Base-by-base conservation (phyloP, 2,797 vertebrate genomes). In the Serranus cabrilla region DNA sequence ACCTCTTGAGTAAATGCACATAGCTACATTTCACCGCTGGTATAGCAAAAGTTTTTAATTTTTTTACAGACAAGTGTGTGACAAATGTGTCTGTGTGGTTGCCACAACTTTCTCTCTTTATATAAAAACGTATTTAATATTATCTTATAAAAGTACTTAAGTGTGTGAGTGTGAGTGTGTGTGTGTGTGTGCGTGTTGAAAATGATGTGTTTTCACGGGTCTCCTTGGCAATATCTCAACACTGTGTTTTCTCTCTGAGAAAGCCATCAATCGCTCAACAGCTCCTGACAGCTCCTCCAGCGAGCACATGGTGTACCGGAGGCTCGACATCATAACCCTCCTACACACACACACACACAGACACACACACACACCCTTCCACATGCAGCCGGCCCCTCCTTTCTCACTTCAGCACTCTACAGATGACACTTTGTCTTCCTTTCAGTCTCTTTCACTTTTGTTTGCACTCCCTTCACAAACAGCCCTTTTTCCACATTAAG, bases 251-350 rank as follows among this genome's bases (percentile, higher is more conserved):
- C 59, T 78, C 64, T 68, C 59, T 68, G 82, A 86, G 69, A 84
- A 76, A 66, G 67, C 45, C 84, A 90, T 94, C 85, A 92, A 91
- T 91, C 90, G 75, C 78, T 90, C 89, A 83, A 43, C 84, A 89
- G 82, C 79, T 82, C 64, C 50, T 87, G 83, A 90, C 82, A 87
- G 74, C 63, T 90, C 76, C 73, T 87, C 65, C 82, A 79, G 72
- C 81, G 2, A 88, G 87, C 83, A 91, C 90, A 86, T 66, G 45
- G 40, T 90, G 88, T 93, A 85, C 91, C 37, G 45, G 56, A 76
- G 57, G 39, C 71, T 73, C 13, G 4, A 40, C 74, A 60, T 61
- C 75, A 21, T 46, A 78, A 67, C 68, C 21, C 23, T 45, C 31
- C 37, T 5, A 70, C 61, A 55, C 59, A 72, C n/a, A 45, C 43